Evolutionary conservation across 2,113 vertebrate species (phyloP), one percentile per base, ranked within the genome.

Genomic region (Phrynosoma platyrhinos): DNA sequence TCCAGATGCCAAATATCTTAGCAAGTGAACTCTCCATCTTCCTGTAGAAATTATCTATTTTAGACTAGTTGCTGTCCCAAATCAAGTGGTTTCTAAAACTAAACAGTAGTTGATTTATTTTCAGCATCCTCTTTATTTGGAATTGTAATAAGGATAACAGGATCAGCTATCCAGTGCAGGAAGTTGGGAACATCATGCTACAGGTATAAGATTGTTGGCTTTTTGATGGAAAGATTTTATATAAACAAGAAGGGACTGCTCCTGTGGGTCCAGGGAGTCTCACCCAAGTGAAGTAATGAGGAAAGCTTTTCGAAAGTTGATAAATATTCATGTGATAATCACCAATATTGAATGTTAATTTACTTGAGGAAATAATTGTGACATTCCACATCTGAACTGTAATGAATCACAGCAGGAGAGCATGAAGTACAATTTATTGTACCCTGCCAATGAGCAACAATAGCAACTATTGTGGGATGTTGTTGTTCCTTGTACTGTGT

Each of bases 121-220:
- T 93, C 91, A 93, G 77, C 83, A 91, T 90, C 89, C 80, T 88
- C 88, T 94, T 89, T 82, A 87, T 95, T 93, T 91, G 40, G 80
- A 92, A 91, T 90, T 91, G 90, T 91, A 93, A 64, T 92, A 89
- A 92, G 84, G 83, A 84, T 90, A 94, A 90, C 79, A 84, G 88
- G 88, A 88, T 71, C 77, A 79, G 68, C 77, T 95, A 78, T 94
- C 89, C 81, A 88, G 83, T 75, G 30, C 91, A 92, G 89, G 86
- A 95, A 93, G 89, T 91, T 64, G 79, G 90, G 85, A 93, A 86
- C 81, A 78, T 90, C 82, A 76, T 0, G 10, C 32, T 12, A n/a
- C 27, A 79, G 27, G 82, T 91, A 85, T 85, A 79, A 90, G 89
- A 90, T 47, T 47, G 86, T 79, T 92, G 92, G 90, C 64, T 80